Conservation (phyloP, 2,113 vertebrate genomes). For the Corythoichthys haematopterus region DNA sequence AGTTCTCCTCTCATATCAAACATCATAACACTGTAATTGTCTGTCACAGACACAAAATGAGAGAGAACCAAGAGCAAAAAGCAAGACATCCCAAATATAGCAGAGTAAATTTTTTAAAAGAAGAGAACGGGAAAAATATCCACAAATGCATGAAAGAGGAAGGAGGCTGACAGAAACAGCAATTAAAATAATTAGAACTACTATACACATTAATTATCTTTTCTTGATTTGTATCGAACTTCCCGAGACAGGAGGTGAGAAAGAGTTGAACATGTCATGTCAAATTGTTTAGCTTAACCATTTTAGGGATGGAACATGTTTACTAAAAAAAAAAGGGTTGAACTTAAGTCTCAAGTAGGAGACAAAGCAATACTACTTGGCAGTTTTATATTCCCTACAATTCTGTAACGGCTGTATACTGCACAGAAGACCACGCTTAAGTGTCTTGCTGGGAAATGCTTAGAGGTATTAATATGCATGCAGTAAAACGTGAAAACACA, state of each 20-base stretch:
- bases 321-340: neutral
- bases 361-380: neutral
- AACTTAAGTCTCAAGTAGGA: neutral
- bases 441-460: conserved; percentile 15
- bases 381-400: neutral
- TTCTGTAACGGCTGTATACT: conserved; percentile 1
- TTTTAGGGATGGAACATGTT: neutral
- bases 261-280: neutral
- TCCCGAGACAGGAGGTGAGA: neutral
- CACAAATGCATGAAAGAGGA: neutral
- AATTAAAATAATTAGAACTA: conserved; percentile 2
- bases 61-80: conserved; percentile 2
- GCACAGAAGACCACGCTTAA: conserved; percentile 14
- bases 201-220: neutral
- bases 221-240: conserved; percentile 2
- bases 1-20: conserved; percentile 1
- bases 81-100: conserved; percentile 6
- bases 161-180: neutral
- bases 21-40: conserved; percentile 12
- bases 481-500: neutral
- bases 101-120: neutral
- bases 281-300: too few species aligned
- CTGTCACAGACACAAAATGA: neutral
- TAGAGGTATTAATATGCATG: conserved; percentile 19
- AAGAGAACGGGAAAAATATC: neutral